Percentiles rank a stretch among this genome's conserved stretches.
Conservation (phyloP, 2,113 vertebrate species). For the Antechinus flavipes region DNA sequence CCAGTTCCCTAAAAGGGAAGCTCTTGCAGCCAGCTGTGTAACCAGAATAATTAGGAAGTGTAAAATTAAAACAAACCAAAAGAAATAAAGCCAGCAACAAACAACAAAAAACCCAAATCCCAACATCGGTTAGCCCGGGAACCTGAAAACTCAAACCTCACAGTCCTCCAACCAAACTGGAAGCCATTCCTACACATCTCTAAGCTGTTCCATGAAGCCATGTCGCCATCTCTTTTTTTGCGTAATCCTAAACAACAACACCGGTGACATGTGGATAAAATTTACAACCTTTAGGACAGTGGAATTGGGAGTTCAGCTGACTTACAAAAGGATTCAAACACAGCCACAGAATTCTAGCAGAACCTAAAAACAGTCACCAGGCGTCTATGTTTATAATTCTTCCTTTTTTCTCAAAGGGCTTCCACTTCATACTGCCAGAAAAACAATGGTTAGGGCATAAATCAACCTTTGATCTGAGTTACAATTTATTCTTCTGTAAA, state of each 20-base stretch:
- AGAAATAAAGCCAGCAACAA: neutral
- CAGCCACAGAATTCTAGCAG: constrained; percentile 72
- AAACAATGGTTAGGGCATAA: constrained; percentile 31
- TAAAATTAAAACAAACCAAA: constrained; percentile 46
- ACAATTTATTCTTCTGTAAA: neutral
- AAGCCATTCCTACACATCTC: constrained; percentile 35
- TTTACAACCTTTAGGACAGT: constrained; percentile 73
- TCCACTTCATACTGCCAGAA: constrained; percentile 50
- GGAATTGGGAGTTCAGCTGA: constrained; percentile 77
- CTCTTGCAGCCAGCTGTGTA: constrained; percentile 66
- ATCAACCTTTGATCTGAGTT: neutral
- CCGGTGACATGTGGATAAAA: constrained; percentile 80
- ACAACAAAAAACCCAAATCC: neutral
- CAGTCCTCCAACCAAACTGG: constrained; percentile 32
- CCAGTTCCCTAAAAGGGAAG: constrained; percentile 61
- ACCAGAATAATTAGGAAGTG: constrained; percentile 77
- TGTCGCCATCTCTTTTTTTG: constrained; percentile 68
- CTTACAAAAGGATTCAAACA: constrained; percentile 82
- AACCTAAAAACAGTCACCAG: constrained; percentile 71
- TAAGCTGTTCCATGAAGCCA: neutral
- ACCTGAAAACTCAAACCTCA: neutral
- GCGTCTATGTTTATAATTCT: constrained; percentile 63
- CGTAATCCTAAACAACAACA: constrained; percentile 74
- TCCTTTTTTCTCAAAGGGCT: constrained; percentile 41
- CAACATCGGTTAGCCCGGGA: neutral